Evolutionary conservation across 2,113 vertebrate genomes (phyloP).

Genomic region (Proteles cristata): DNA sequence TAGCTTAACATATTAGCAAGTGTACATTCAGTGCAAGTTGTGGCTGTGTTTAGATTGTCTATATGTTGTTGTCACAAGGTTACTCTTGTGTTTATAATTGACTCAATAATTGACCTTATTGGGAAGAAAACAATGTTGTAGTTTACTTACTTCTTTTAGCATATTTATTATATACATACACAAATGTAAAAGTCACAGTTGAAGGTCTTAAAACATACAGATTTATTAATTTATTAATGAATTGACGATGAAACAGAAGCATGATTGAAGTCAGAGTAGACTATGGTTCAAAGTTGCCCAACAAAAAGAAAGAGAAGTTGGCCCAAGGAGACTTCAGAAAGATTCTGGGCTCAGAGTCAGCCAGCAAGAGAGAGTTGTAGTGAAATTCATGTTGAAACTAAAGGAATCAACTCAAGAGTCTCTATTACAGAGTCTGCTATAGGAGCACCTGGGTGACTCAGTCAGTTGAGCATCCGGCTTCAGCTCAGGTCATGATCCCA

Average conservation of each 20-base stretch:
- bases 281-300: not conserved
- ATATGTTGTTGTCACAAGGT: not conserved
- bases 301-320: not conserved
- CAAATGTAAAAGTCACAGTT: not conserved
- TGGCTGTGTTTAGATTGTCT: not conserved
- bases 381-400: not conserved
- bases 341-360: not conserved
- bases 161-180: no score
- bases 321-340: not conserved
- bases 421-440: not conserved
- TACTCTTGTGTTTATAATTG: not conserved
- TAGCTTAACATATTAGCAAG: not conserved
- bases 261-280: not conserved
- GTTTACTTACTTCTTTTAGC: no score
- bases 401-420: not conserved
- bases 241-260: not conserved
- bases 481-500: no score
- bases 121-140: not conserved
- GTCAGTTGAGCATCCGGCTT: no score
- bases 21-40: not conserved
- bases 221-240: not conserved
- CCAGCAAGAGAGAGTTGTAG: not conserved
- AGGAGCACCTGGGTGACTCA: not conserved
- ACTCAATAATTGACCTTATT: not conserved
- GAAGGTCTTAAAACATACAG: not conserved